Evolutionary conservation across 1,140 invertebrate species (phyloP).

Genomic region (Pseudomyrmex gracilis): DNA sequence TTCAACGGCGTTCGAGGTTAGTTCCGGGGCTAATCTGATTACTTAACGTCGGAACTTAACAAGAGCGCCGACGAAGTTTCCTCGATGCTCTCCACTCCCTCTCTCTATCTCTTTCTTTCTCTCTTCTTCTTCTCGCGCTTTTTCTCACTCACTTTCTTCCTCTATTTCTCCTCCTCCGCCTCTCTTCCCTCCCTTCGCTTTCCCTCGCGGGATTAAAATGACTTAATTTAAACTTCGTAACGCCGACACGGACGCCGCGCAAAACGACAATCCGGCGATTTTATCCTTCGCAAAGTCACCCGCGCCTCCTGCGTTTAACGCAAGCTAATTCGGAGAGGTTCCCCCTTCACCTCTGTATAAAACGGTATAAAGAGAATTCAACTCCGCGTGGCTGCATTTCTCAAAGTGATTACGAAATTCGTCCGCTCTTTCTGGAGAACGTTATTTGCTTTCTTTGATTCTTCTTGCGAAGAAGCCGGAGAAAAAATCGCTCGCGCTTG

Average conservation of each 20-base stretch:
- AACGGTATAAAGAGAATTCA: constrained; percentile 8
- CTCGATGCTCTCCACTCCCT: constrained; percentile 14
- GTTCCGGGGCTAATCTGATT: constrained; percentile 70
- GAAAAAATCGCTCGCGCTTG: background rate
- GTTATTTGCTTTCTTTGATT: background rate
- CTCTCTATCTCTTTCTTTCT: background rate
- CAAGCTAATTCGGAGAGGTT: constrained; percentile 46
- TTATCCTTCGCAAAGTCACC: constrained; percentile 64
- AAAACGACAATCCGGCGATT: constrained; percentile 62
- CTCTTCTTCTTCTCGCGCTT: background rate
- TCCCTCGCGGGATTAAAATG: constrained; percentile 68
- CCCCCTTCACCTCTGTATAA: background rate
- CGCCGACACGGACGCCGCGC: constrained; percentile 46
- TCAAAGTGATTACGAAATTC: constrained; percentile 39
- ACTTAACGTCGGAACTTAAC: constrained; percentile 71
- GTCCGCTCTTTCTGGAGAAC: background rate
- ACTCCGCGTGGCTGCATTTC: constrained; percentile 24
- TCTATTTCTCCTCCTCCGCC: background rate
- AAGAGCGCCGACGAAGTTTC: constrained; percentile 62
- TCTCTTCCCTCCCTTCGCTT: no score
- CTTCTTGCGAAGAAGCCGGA: background rate
- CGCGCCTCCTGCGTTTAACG: constrained; percentile 60
- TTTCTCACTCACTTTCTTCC: no score
- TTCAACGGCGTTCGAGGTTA: constrained; percentile 67
- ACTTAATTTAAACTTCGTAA: constrained; percentile 72